Evolutionary conservation across 2,888 invertebrate genomes (phyloP).

Genomic region (Ochlodes sylvanus): DNA sequence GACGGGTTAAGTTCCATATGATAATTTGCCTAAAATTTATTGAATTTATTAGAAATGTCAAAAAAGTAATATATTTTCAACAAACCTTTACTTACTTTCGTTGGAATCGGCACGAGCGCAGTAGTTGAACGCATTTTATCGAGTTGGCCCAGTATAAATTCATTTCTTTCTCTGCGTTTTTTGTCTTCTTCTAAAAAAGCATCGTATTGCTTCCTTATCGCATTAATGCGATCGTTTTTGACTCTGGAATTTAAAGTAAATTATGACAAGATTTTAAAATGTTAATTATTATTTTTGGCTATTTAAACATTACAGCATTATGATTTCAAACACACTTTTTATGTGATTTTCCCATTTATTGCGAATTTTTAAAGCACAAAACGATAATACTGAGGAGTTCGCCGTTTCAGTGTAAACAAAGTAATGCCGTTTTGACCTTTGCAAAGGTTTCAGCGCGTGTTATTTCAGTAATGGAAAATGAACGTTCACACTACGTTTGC

Average conservation of each 20-base stretch:
- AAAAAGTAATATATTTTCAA: background rate
- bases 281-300: too few relatives aligned
- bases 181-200: slow-evolving; percentile 77
- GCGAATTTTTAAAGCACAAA: slow-evolving; percentile 21
- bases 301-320: background rate
- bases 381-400: slow-evolving; percentile 17
- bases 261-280: background rate
- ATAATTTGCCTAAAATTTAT: slow-evolving; percentile 16
- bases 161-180: slow-evolving; percentile 75
- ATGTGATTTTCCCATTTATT: slow-evolving; percentile 68
- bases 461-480: slow-evolving; percentile 47
- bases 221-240: slow-evolving; percentile 70
- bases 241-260: slow-evolving; percentile 54
- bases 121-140: slow-evolving; percentile 71
- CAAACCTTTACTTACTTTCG: slow-evolving; percentile 8
- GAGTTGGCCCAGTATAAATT: slow-evolving; percentile 71
- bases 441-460: slow-evolving; percentile 61
- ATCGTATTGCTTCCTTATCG: slow-evolving; percentile 74
- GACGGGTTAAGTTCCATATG: slow-evolving; percentile 2
- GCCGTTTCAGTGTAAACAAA: slow-evolving; percentile 65
- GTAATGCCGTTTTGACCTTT: slow-evolving; percentile 73
- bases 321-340: slow-evolving; percentile 61
- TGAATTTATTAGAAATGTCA: background rate
- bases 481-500: slow-evolving; percentile 53
- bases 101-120: slow-evolving; percentile 53